Evolutionary conservation across 2,888 invertebrate genomes (phyloP).

Genomic region (Rhagonycha lutea): DNA sequence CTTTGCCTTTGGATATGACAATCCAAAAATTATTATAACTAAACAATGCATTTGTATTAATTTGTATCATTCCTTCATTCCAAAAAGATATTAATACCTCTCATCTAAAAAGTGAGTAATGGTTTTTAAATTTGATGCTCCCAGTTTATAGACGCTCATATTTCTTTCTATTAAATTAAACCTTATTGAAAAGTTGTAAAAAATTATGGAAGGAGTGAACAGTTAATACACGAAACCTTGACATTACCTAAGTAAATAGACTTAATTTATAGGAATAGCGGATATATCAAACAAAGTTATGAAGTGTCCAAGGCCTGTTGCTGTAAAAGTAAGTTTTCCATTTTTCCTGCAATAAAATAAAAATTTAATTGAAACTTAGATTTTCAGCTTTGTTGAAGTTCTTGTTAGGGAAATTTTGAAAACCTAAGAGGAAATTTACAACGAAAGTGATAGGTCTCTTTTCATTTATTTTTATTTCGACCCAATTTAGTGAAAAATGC

Average conservation of each 20-base stretch:
- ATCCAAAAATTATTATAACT: constrained; percentile 31
- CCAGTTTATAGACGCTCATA: background rate
- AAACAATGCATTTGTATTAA: constrained; percentile 30
- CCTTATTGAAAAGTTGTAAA: background rate
- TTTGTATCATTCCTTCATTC: constrained; percentile 18
- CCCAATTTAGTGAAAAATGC: too few species aligned
- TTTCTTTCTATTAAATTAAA: background rate
- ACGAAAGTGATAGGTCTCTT: too few species aligned
- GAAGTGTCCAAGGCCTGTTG: background rate
- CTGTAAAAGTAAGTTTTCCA: background rate
- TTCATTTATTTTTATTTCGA: too few species aligned
- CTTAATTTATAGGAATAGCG: background rate
- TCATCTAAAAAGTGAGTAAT: constrained; percentile 6
- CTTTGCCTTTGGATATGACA: constrained; percentile 22
- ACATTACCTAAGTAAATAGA: background rate
- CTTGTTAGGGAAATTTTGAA: too few species aligned
- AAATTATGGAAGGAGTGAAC: background rate
- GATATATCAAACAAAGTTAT: background rate
- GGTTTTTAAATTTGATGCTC: background rate
- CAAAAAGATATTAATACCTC: background rate
- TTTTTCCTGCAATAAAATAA: background rate
- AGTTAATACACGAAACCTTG: background rate
- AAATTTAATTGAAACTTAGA: background rate
- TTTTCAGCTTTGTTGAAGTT: too few species aligned
- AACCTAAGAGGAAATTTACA: too few species aligned